Evolutionary conservation across 1,140 invertebrate genomes (phyloP), one percentile per base, ranked within the genome.

Genomic region (Chrysopa pallens): DNA sequence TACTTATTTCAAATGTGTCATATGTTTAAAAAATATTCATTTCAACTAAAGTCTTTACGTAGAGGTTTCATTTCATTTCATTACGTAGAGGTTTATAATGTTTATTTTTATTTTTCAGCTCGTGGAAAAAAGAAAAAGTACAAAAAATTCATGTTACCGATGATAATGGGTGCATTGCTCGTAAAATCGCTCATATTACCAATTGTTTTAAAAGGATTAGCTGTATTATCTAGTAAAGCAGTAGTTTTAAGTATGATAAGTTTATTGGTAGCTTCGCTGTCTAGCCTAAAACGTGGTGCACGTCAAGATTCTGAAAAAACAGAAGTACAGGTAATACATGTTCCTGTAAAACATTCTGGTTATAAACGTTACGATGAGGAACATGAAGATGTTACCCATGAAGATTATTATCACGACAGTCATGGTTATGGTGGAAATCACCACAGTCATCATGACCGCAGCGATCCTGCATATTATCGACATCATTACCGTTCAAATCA

Each of bases 161-260:
- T 79, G 35, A 51, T 80, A 11, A 50, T 74, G n/a, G 74, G 72
- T 1, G 58, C 73, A 8, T 49, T 74, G 9, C 52, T 76, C 9
- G 72, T 75, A 4, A 78, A 78, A 49, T 67, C 70, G 36, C 56
- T 78, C 6, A 38, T 78, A 2, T 48, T 78, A 40, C 75, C 75
- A 1, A 54, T 78, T n/a, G 66, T 71, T 11, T 49, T 79, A 39
- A 78, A 77, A 49, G 64, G 64, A 13, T 49, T 80, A 8, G 72
- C 73, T 5, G 64, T 78, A 38, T 51, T 78, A 8, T 73, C 76
- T 15, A 65, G 69, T 11, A 70, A 72, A 47, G 70, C 70, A 1
- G 64, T 73, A 33, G 55, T 73, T n/a, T 59, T 73, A 40, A 70
- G 69, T 45, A 56, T 70, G 46, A 68, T 72, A 48, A 69, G 69